phyloP scores from a whole-genome alignment of 2,797 vertebrate species.

The Sebastes baramenuke region DNA sequence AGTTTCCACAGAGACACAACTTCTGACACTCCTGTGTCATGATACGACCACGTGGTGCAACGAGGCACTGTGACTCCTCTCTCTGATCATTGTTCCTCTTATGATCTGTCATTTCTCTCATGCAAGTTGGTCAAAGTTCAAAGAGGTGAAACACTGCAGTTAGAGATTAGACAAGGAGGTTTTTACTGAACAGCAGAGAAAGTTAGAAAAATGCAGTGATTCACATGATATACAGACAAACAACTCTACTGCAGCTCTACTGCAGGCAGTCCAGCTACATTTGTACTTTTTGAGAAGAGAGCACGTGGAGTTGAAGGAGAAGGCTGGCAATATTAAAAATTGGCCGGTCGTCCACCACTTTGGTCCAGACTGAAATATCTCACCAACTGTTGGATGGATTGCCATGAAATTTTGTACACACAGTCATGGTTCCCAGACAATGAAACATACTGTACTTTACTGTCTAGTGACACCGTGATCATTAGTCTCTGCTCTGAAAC shows the following conservation, averaged over 20 bases:
- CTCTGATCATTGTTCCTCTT: slow-evolving; percentile 16
- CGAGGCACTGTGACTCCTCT: slow-evolving; percentile 14
- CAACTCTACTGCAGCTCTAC: neutral
- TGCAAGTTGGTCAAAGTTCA: neutral
- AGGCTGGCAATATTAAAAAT: neutral
- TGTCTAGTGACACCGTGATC: no score
- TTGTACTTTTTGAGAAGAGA: neutral
- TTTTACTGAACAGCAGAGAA: neutral
- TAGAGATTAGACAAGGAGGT: neutral
- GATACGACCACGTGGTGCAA: slow-evolving; percentile 27
- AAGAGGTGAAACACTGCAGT: neutral
- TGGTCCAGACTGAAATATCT: neutral
- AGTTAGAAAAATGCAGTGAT: neutral
- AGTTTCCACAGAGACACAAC: slow-evolving; percentile 70
- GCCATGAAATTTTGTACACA: neutral
- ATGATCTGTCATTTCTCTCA: neutral
- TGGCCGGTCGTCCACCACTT: neutral
- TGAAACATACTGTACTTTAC: neutral
- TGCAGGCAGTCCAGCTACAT: neutral
- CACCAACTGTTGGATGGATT: neutral
- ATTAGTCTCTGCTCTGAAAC: no score
- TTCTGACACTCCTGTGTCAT: slow-evolving; percentile 62
- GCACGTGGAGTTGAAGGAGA: neutral
- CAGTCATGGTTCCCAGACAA: neutral
- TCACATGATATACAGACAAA: neutral